Percentiles rank a stretch among this genome's conserved stretches.
phyloP scores from a whole-genome alignment of 1,140 invertebrate species.

The Pectinophora gossypiella region DNA sequence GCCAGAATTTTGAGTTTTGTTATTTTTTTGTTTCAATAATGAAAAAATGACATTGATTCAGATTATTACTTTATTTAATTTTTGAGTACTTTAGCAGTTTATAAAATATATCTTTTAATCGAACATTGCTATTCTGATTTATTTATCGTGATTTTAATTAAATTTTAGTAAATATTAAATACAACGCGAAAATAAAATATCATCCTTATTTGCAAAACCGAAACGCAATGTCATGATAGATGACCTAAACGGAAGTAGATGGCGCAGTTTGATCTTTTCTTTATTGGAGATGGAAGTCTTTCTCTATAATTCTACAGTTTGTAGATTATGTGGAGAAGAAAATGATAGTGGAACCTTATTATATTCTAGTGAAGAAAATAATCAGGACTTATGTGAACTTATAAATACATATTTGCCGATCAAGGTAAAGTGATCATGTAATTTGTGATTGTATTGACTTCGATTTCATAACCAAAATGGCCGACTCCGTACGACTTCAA shows the following conservation, averaged over 20 bases:
- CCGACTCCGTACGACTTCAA: conserved; percentile 30
- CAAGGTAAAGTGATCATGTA: conserved; percentile 76
- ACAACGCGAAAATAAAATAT: background rate
- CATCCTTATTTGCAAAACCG: background rate
- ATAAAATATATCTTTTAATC: too few species aligned
- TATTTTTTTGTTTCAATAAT: background rate
- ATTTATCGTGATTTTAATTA: background rate
- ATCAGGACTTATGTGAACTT: conserved; percentile 77
- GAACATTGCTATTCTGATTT: too few species aligned
- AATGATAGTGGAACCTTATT: conserved; percentile 81
- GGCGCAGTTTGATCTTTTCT: conserved; percentile 30
- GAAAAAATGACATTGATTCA: background rate
- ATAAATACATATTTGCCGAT: conserved; percentile 84
- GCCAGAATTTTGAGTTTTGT: conserved; percentile 11
- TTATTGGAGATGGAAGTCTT: conserved; percentile 56
- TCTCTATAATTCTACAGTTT: conserved; percentile 81
- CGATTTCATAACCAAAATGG: conserved; percentile 55
- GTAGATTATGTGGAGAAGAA: conserved; percentile 83
- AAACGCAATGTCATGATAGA: background rate
- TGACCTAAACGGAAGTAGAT: conserved; percentile 44
- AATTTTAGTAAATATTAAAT: background rate
- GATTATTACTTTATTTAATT: background rate
- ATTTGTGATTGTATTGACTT: conserved; percentile 80
- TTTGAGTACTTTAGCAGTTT: too few species aligned
- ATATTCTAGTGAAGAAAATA: conserved; percentile 76